Conservation (phyloP, 2,797 vertebrate genomes). For the Mus minutoides region DNA sequence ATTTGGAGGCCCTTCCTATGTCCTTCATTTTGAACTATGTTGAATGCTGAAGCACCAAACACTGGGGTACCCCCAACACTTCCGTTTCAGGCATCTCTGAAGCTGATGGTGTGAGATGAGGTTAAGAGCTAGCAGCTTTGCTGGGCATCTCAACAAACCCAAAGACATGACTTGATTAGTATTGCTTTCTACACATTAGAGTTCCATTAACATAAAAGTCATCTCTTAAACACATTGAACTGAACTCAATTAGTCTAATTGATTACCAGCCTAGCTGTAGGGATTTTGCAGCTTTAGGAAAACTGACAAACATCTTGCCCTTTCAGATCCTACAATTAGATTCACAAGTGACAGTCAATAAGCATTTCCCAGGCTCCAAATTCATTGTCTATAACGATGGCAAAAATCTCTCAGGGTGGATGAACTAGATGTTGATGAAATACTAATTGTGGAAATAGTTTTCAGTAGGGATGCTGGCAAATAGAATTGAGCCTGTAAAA, state of each 20-base stretch:
- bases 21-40: not conserved
- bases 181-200: slow-evolving; percentile 60
- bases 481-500: slow-evolving; percentile 55
- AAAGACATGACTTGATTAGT: slow-evolving; percentile 61
- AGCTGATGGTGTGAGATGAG: not conserved
- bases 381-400: slow-evolving; percentile 55
- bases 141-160: slow-evolving; percentile 34
- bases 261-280: slow-evolving; percentile 69
- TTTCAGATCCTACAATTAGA: slow-evolving; percentile 78
- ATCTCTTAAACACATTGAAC: slow-evolving; percentile 75
- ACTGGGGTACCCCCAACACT: not conserved
- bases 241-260: slow-evolving; percentile 76
- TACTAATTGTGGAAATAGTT: slow-evolving; percentile 70
- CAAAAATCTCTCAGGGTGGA: slow-evolving; percentile 67
- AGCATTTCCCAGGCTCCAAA: slow-evolving; percentile 60
- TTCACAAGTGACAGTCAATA: slow-evolving; percentile 74
- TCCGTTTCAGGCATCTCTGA: not conserved
- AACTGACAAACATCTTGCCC: slow-evolving; percentile 77
- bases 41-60: not conserved
- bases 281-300: slow-evolving; percentile 74
- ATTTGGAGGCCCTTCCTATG: not conserved
- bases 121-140: not conserved
- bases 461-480: slow-evolving; percentile 67
- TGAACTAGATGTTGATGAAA: slow-evolving; percentile 71
- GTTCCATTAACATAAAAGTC: slow-evolving; percentile 73